Evolutionary conservation across 1,140 invertebrate species (phyloP), one percentile per base, ranked within the genome.

Genomic region (Hylaeus anthracinus): DNA sequence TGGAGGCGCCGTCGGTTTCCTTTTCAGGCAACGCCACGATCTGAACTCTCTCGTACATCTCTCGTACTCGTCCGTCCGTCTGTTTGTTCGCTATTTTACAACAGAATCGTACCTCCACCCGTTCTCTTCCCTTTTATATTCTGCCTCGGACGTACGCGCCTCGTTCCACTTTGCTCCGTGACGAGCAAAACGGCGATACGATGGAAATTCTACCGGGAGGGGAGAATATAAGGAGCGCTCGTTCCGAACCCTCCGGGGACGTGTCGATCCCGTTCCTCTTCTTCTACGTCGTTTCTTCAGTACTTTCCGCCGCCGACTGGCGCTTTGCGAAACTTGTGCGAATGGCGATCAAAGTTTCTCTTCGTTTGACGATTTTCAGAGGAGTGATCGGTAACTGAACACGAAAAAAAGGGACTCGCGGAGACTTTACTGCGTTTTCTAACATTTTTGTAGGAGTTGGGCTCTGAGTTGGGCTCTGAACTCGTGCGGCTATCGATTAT

Each of bases 91-190:
- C 48, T 85, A 83, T 71, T 60, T 83, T 79, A 74, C 37, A 85
- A 71, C 26, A 71, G 51, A 70, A 69, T 69, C 65, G 48, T 66
- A 72, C 56, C 8, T 60, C n/a, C 45, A 39, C 58, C 60, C n/a
- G 51, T n/a, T 61, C 45, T 26, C 26, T 69, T 79, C 55, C 55
- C 48, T 64, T 76, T 66, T 70, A 67, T 65, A 63, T 74, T 74
- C 61, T n/a, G 5, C 61, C 26, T 26, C 12, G 41, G 74, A 71
- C 74, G 55, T 43, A 56, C 37, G 74, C 60, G 43, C 8, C 60
- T 78, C 60, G 82, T 81, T 61, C 72, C 65, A 83, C 77, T 80
- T 83, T 71, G 82, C 67, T 66, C 56, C 56, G 53, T 53, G 74
- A 77, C 73, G 53, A 83, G 58, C 53, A 15, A 81, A 67, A 83